Percentiles rank a stretch among this genome's conserved stretches.
Conservation (phyloP, 2,888 invertebrate genomes). For the Amblyteles armatorius region DNA sequence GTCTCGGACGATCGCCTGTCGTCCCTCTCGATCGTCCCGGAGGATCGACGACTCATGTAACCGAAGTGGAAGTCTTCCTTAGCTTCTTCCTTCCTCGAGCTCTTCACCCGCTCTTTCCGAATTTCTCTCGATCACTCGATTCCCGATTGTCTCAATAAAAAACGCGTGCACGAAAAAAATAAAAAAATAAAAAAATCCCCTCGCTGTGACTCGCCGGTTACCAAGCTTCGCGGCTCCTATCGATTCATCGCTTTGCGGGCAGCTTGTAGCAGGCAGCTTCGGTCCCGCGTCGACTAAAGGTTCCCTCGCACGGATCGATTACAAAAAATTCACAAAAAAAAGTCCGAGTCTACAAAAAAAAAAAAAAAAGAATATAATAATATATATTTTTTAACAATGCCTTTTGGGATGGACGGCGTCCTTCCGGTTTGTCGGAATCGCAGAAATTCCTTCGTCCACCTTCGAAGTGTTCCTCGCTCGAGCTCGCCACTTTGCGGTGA, state of each 20-base stretch:
- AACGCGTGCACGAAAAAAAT: no score
- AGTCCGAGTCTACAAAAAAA: no score
- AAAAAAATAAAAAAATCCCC: no score
- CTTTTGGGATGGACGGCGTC: background rate
- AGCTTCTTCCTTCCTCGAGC: background rate
- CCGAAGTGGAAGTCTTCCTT: background rate
- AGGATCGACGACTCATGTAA: conserved; percentile 31
- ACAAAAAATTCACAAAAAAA: background rate
- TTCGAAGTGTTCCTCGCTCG: conserved; percentile 40
- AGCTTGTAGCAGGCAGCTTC: background rate
- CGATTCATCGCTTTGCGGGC: background rate
- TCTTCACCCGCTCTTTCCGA: background rate
- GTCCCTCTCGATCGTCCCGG: conserved; percentile 27
- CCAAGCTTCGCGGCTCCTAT: background rate
- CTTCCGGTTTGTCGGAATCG: conserved; percentile 2
- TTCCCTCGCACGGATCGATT: background rate
- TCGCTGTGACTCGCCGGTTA: background rate
- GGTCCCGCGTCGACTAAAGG: background rate
- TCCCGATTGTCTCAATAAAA: no score
- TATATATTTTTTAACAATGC: background rate
- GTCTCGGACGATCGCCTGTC: conserved; percentile 35
- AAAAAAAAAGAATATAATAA: no score
- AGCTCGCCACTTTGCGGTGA: conserved; percentile 14
- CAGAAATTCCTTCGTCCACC: conserved; percentile 59
- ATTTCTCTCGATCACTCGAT: no score